Percentiles rank a stretch among this genome's conserved stretches.
Conservation (phyloP, 2,113 vertebrate species). For the Petroica traversi region DNA sequence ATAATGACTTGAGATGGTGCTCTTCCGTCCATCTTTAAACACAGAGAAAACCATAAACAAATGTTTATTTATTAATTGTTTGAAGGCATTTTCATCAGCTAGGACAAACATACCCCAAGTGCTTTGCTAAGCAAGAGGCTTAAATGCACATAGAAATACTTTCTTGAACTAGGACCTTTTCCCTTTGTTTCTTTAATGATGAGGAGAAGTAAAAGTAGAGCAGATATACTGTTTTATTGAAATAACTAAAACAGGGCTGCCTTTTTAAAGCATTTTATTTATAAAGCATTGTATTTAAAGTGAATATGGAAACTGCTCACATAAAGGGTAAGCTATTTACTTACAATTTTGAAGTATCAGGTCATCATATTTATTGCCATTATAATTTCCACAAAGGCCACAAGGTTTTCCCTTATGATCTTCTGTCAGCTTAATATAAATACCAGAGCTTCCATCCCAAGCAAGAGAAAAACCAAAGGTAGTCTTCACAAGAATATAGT, state of each 20-base stretch:
- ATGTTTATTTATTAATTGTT: background rate
- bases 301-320: background rate
- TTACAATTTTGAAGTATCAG: conserved; percentile 87
- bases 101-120: background rate
- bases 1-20: rapidly evolving
- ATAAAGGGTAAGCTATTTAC: conserved; percentile 14
- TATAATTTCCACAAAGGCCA: conserved; percentile 96
- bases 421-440: conserved; percentile 95
- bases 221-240: background rate
- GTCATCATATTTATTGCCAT: conserved; percentile 89
- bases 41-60: background rate
- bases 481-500: conserved; percentile 96
- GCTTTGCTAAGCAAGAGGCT: background rate
- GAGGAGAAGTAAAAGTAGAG: background rate
- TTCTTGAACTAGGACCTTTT: background rate
- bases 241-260: background rate
- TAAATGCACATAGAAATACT: background rate
- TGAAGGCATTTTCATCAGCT: background rate
- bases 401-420: conserved; percentile 89
- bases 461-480: conserved; percentile 97
- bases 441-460: conserved; percentile 93
- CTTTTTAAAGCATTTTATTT: background rate
- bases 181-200: background rate
- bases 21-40: background rate
- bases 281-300: background rate